Percentiles rank a stretch among this genome's conserved stretches.
phyloP scores from a whole-genome alignment of 2,888 invertebrate genomes.

The Malachius bipustulatus region DNA sequence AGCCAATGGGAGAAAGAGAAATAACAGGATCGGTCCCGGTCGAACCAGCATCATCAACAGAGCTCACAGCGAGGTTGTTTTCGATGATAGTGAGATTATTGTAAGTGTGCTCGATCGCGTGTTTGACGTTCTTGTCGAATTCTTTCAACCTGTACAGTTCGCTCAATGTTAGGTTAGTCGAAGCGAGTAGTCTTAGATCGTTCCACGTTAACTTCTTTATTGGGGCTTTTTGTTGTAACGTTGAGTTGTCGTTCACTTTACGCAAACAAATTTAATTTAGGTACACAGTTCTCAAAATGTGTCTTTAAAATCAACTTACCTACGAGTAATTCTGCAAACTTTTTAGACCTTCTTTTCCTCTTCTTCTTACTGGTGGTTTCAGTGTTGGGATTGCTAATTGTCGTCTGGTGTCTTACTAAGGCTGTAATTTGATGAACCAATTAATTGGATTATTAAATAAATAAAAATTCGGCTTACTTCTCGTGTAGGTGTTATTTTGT shows the following conservation, averaged over 20 bases:
- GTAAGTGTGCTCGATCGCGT: constrained; percentile 30
- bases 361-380: constrained; percentile 23
- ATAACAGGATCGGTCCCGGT: no score
- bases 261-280: constrained; percentile 19
- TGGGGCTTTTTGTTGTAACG: constrained; percentile 54
- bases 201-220: constrained; percentile 54
- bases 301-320: constrained; percentile 17
- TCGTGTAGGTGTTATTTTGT: no score
- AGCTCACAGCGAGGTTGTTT: no score
- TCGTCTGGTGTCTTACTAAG: constrained; percentile 25
- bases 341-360: constrained; percentile 20
- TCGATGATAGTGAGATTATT: constrained; percentile 26
- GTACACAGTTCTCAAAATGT: no score
- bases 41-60: not conserved
- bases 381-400: constrained; percentile 24
- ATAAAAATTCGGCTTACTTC: constrained; percentile 11
- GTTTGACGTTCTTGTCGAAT: constrained; percentile 18
- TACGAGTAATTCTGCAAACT: constrained; percentile 23
- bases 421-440: constrained; percentile 17
- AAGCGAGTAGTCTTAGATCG: constrained; percentile 53
- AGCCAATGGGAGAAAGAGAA: no score
- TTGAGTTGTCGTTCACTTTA: constrained; percentile 50
- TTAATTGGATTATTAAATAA: constrained; percentile 4
- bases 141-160: constrained; percentile 46
- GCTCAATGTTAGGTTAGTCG: constrained; percentile 42